A percentile compares a stretch with the other conserved stretches of the same genome.
phyloP scores from a whole-genome alignment of 1,140 invertebrate species.

The Oppia nitens region DNA sequence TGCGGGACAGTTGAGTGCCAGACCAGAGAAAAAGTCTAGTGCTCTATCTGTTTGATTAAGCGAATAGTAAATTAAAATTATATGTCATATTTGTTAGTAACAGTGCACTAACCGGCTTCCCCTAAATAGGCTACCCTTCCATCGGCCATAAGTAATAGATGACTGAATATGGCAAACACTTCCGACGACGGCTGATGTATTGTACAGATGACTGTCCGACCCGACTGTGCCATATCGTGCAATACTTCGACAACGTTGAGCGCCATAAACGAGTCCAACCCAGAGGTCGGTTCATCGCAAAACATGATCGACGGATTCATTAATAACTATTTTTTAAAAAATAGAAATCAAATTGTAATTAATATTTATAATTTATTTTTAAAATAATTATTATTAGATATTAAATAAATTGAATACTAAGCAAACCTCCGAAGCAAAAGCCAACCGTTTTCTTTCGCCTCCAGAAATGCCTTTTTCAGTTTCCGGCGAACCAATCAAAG shows the following conservation, averaged over 20 bases:
- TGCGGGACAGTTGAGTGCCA: constrained; percentile 32
- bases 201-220: constrained; percentile 81
- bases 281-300: constrained; percentile 86
- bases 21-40: constrained; percentile 22
- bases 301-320: too few species aligned
- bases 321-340: too few species aligned
- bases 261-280: constrained; percentile 83
- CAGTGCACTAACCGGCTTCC: constrained; percentile 36
- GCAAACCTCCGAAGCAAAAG: too few species aligned
- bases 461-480: too few species aligned
- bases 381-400: too few species aligned
- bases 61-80: too few species aligned
- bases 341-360: too few species aligned
- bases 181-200: constrained; percentile 94
- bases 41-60: constrained; percentile 5
- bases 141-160: constrained; percentile 73
- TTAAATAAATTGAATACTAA: too few species aligned
- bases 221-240: constrained; percentile 49
- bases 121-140: constrained; percentile 80
- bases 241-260: constrained; percentile 71
- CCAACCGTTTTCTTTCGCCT: too few species aligned
- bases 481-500: too few species aligned
- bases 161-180: constrained; percentile 78
- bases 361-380: too few species aligned
- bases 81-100: not conserved